Percentiles rank a stretch among this genome's conserved stretches.
Conservation (phyloP, 1,140 invertebrate genomes). For the Parasteatoda tepidariorum region DNA sequence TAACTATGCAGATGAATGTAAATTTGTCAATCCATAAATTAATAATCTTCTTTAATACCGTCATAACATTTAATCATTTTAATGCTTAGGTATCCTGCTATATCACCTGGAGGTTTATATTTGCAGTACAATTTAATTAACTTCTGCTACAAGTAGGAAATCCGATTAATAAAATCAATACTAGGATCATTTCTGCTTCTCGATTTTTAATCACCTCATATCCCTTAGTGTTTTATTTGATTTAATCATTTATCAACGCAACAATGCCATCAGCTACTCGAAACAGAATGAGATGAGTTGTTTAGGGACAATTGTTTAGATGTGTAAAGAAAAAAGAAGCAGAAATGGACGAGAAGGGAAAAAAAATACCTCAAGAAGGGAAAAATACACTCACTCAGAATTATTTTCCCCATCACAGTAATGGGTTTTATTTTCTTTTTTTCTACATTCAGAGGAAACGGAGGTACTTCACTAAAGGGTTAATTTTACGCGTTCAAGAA, state of each 20-base stretch:
- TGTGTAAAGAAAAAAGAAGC: neutral
- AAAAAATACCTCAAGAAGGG: neutral
- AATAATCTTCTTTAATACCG: too few species aligned
- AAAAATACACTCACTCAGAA: slow-evolving; percentile 9
- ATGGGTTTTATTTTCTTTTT: slow-evolving; percentile 45
- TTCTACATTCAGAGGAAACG: neutral
- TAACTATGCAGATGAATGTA: too few species aligned
- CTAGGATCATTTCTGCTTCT: too few species aligned
- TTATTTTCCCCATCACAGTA: slow-evolving; percentile 33
- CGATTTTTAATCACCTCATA: too few species aligned
- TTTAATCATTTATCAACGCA: neutral
- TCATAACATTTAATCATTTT: too few species aligned
- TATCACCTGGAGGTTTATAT: too few species aligned
- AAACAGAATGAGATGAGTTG: neutral
- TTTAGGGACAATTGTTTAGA: neutral
- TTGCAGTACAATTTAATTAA: too few species aligned
- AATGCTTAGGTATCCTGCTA: too few species aligned
- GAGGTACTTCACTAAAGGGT: slow-evolving; percentile 38
- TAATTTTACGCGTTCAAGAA: slow-evolving; percentile 41
- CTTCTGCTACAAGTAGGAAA: too few species aligned
- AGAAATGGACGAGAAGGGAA: neutral
- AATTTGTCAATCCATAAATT: too few species aligned
- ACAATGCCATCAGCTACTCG: neutral
- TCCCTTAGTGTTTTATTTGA: too few species aligned
- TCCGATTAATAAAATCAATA: too few species aligned